Evolutionary conservation across 2,888 invertebrate genomes (phyloP).

Genomic region (Himalopsyche anomala): DNA sequence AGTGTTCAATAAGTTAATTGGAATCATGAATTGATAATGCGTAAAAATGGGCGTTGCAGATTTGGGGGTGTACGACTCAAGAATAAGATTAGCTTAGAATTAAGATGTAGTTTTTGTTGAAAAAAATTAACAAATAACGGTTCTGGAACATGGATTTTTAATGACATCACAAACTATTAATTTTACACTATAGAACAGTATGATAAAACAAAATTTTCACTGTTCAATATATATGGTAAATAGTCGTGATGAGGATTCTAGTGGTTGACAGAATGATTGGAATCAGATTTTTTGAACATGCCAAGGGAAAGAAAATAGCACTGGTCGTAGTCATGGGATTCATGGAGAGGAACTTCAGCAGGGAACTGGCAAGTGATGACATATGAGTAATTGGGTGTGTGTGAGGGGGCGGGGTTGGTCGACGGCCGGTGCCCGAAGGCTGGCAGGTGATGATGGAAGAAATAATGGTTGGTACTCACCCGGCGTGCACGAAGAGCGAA

Average conservation of each 20-base stretch:
- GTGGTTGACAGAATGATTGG: not conserved
- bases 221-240: not conserved
- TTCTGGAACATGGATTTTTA: not conserved
- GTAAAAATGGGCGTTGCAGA: conserved; percentile 43
- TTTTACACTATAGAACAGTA: not conserved
- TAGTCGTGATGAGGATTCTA: not conserved
- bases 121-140: not conserved
- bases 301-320: not conserved
- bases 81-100: not conserved
- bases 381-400: conserved; percentile 21
- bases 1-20: not conserved
- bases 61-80: conserved; percentile 10
- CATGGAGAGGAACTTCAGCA: not conserved
- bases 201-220: not conserved
- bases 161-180: not conserved
- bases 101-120: not conserved
- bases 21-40: conserved; percentile 31
- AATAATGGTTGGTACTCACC: conserved; percentile 75
- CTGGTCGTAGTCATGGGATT: not conserved
- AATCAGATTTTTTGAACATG: not conserved
- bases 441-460: not conserved
- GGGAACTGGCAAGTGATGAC: conserved; percentile 10
- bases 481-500: conserved; percentile 75
- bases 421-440: not conserved
- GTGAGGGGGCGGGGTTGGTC: conserved; percentile 45